Evolutionary conservation across 2,888 invertebrate genomes (phyloP).

Genomic region (Lepidochrysops patricia): DNA sequence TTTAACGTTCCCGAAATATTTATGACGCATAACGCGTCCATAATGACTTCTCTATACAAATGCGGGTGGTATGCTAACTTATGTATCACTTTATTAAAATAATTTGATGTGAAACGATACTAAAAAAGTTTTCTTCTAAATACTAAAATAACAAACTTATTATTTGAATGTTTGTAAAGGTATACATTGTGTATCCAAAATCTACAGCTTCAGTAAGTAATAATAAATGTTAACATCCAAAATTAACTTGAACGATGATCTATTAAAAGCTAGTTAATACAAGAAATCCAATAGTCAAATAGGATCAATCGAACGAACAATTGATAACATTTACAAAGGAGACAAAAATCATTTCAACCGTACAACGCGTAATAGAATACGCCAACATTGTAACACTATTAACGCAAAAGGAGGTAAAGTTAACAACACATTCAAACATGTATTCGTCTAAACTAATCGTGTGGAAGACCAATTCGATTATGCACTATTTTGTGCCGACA

Average conservation of each 20-base stretch:
- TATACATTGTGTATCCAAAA: not conserved
- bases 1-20: slow-evolving; percentile 74
- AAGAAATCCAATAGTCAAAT: slow-evolving; percentile 32
- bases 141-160: not conserved
- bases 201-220: not conserved
- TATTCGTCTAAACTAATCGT: slow-evolving; percentile 61
- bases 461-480: slow-evolving; percentile 62
- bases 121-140: slow-evolving; percentile 13
- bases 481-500: slow-evolving; percentile 57
- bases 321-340: slow-evolving; percentile 49
- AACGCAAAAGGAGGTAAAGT: slow-evolving; percentile 70
- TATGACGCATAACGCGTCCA: slow-evolving; percentile 71
- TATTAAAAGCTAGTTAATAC: not conserved
- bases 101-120: slow-evolving; percentile 15
- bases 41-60: slow-evolving; percentile 68
- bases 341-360: slow-evolving; percentile 44
- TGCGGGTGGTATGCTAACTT: slow-evolving; percentile 67
- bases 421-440: slow-evolving; percentile 72
- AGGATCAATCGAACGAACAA: slow-evolving; percentile 56
- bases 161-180: not conserved
- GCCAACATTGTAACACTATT: slow-evolving; percentile 71
- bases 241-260: not conserved
- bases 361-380: slow-evolving; percentile 72
- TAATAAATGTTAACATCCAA: not conserved
- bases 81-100: slow-evolving; percentile 64